Base-by-base conservation (phyloP, 1,140 invertebrate species). In the Zaprionus tsacasi region DNA sequence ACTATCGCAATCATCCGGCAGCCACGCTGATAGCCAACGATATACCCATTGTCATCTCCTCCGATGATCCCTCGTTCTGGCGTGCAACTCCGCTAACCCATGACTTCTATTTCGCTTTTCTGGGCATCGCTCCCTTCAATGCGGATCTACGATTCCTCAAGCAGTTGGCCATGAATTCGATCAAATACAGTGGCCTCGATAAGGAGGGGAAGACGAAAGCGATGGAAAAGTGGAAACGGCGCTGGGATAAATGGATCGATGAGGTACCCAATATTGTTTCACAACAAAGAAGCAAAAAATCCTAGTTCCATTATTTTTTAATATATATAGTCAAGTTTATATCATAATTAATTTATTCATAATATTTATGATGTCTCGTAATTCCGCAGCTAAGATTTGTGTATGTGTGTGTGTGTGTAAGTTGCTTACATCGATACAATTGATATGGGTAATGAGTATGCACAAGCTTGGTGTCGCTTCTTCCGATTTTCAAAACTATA, bases 31-130 rank as follows among this genome's bases (percentile, higher is more conserved):
- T 98, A 36, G 94, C 96, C 0, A 93, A 94, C 5, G 91, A 93
- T 30, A 91, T 94, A 67, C 94, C 95, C 0, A 92, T 95, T 11
- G 93, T 95, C 0, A 91, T 95, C 12, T 93, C 94, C 1, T 89
- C 87, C 0, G 97, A 98, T 86, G 96, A 97, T 92, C 96, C 96
- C 0, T 95, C 95, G 0, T 93, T 95, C 2, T 98, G 96, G 96
- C 95, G 94, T 0, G 95, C 95, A 0, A 92, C 93, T 50, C 96
- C 94, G 0, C 86, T 98, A 0, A 96, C 96, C 13, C 95, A 97
- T 78, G 97, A 98, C 81, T 96, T 96, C 76, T 98, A 97, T 86
- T 94, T 96, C 67, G 95, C 95, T 0, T 98, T 98, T 70, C 95
- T 97, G 91, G 96, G 94, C 0, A 94, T 97, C 3, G 95, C 96